Percentiles rank a stretch among this genome's conserved stretches.
These are phyloP conservation scores for Eulemur rubriventer DNA, from an alignment of 2,797 vertebrate genomes.

Conservation along the genomic window DNA sequence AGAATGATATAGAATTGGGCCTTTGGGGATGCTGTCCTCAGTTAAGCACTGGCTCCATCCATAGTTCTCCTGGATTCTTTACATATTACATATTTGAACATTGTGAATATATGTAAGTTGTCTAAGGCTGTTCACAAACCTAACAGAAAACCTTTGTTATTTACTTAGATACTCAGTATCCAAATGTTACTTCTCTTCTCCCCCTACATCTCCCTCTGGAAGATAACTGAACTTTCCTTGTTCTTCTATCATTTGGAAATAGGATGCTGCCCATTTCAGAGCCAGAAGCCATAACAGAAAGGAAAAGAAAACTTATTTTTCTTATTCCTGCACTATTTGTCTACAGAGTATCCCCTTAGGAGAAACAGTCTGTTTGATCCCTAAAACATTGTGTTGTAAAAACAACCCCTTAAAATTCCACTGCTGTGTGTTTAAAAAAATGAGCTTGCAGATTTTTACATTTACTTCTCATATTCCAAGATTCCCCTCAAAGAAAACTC, in stretches of 20 bases:
- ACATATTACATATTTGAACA: not conserved
- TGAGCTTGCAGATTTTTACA: not conserved
- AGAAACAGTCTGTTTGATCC: not conserved
- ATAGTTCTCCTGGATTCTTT: not conserved
- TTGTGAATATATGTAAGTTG: not conserved
- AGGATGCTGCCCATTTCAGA: not conserved
- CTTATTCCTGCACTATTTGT: not conserved
- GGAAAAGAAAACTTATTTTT: not conserved
- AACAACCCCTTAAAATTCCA: not conserved
- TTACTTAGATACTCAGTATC: not conserved
- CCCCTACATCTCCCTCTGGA: not conserved
- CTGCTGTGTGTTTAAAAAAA: constrained; percentile 8
- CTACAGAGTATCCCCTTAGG: not conserved
- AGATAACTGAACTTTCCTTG: not conserved
- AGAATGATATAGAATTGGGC: not conserved
- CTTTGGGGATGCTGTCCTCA: not conserved
- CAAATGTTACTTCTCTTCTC: not conserved
- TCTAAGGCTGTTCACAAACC: not conserved
- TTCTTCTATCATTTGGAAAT: not conserved
- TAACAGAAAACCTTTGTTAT: not conserved
- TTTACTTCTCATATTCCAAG: not conserved
- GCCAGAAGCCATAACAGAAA: not conserved
- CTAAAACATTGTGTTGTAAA: not conserved
- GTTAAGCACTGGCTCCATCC: not conserved
- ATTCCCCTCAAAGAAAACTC: not conserved